Base-by-base conservation (phyloP, 1,140 invertebrate genomes). In the Neuroterus valhalla region DNA sequence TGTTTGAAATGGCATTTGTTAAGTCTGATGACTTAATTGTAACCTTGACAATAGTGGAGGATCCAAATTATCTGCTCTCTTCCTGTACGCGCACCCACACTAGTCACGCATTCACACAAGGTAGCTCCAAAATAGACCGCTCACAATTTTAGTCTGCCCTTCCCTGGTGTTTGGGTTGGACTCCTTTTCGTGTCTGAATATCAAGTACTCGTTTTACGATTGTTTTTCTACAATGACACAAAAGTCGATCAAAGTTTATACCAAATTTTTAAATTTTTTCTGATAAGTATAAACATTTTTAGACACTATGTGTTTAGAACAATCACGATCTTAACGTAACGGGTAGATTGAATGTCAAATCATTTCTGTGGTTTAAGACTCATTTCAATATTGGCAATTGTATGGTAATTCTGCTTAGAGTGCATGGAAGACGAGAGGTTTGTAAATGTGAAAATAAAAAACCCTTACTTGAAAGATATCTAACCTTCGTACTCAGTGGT, bases 361-460 rank as follows among this genome's bases (percentile, higher is more conserved):
- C 6, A 38, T 8, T 38, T 38, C 31, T 38, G 4, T 38, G 31
- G 31, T 1, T 5, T 38, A 10, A 38, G 10, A 38, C 10, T 38
- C 6, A 38, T 38, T 38, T 38, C 31, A 38, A 10, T 8, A 38
- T 38, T 8, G 31, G 31, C 6, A 38, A 38, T 46, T 46, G 17
- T 31, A 31, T 69, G 19, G n/a, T 48, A 23, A 45, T 23, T 68
- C 42, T 23, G 12, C 45, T 68, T 48, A 52, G 75, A 80, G 81
- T 87, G 84, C 74, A 87, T 87, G 86, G 86, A 86, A 77, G 77
- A 82, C 77, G 71, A 85, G 71, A 82, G 85, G 86, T 87, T 81
- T 71, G 86, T 84, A 79, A 70, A 67, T 17, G 19, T 68, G 21
- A 45, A 19, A n/a, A 11, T 10, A 68, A 42, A 42, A 38, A 62